Percentiles rank a stretch among this genome's conserved stretches.
These are phyloP conservation scores for Ophion ventricosus DNA, from an alignment of 2,888 invertebrate genomes.

Conservation along the genomic window DNA sequence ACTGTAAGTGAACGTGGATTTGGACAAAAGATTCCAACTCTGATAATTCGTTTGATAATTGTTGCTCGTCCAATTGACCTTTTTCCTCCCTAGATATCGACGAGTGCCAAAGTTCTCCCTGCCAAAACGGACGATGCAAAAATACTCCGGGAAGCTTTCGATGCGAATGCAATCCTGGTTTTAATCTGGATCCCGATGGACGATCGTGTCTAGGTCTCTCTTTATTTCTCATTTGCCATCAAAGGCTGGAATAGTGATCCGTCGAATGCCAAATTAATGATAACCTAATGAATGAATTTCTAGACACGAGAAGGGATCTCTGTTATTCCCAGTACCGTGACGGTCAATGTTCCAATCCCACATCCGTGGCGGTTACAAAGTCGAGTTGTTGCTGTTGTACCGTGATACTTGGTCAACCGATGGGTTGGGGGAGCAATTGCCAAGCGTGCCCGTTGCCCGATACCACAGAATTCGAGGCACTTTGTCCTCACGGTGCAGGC, in stretches of 20 bases:
- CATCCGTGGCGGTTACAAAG: conserved; percentile 90
- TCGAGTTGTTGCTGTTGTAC: conserved; percentile 94
- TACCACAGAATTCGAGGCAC: conserved; percentile 87
- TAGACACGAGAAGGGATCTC: conserved; percentile 92
- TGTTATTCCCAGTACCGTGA: conserved; percentile 92
- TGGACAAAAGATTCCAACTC: not conserved
- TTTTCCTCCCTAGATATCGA: conserved; percentile 85
- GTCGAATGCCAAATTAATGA: conserved; percentile 53
- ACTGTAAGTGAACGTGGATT: too few relatives aligned
- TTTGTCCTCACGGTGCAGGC: conserved; percentile 92
- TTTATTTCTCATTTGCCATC: conserved; percentile 40
- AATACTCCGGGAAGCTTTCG: conserved; percentile 89
- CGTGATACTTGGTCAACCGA: conserved; percentile 86
- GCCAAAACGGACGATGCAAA: conserved; percentile 88
- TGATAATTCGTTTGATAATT: not conserved
- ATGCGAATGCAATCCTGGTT: conserved; percentile 88
- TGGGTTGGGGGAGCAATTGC: conserved; percentile 93
- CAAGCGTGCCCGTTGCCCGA: conserved; percentile 90
- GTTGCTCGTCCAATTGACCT: not conserved
- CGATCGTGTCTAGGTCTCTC: conserved; percentile 89
- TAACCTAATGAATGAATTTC: conserved; percentile 60
- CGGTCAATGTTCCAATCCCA: conserved; percentile 91
- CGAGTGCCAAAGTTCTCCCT: conserved; percentile 88
- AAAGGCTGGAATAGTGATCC: not conserved
- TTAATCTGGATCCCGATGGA: conserved; percentile 90